These are phyloP conservation scores for Cyphomyrmex costatus DNA, from an alignment of 1,140 invertebrate genomes.

Conservation along the genomic window DNA sequence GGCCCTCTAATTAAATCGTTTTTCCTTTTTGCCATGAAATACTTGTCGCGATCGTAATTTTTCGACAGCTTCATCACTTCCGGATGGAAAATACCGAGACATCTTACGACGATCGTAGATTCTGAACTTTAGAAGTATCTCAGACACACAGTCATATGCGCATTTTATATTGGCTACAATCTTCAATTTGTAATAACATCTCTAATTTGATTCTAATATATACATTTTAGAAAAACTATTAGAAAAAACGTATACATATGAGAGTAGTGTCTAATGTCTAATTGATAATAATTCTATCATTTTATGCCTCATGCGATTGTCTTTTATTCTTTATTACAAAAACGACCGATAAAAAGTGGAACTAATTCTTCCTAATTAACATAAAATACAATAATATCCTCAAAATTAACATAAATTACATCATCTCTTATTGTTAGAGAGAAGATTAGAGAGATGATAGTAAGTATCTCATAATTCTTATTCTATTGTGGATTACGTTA, in stretches of 20 bases:
- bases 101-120: not conserved
- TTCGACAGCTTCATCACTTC: not conserved
- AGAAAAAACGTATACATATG: not conserved
- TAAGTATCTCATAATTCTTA: not conserved
- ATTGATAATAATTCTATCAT: not conserved
- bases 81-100: not conserved
- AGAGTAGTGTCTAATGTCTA: not conserved
- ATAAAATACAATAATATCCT: not conserved
- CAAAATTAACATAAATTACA: not conserved
- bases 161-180: not conserved
- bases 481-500: not conserved
- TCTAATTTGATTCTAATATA: not conserved
- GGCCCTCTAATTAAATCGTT: constrained; percentile 64
- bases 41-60: constrained; percentile 63
- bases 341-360: not conserved
- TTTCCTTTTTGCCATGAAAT: constrained; percentile 42
- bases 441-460: not conserved
- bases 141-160: not conserved
- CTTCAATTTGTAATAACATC: not conserved
- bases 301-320: not conserved
- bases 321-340: not conserved
- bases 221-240: not conserved
- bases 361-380: not conserved
- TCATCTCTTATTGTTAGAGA: no score
- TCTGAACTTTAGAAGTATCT: not conserved